A percentile compares a stretch with the other conserved stretches of the same genome.
phyloP scores from a whole-genome alignment of 53 echinoderm and acorn worm genomes.

The Actinopyga echinites region DNA sequence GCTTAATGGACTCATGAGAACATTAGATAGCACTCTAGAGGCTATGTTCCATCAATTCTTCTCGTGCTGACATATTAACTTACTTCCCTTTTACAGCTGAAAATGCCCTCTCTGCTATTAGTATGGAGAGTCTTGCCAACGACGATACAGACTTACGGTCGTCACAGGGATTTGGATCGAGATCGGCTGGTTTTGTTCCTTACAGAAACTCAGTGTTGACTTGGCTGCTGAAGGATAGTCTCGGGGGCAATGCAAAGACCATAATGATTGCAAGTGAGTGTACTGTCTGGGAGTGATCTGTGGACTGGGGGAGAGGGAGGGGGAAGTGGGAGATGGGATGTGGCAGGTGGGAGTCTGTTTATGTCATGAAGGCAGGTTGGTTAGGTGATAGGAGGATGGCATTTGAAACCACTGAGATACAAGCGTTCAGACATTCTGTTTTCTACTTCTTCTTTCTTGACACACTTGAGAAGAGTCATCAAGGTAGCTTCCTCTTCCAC shows the following conservation, averaged over 20 bases:
- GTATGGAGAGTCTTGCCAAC: conserved; percentile 81
- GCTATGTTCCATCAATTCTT: too few relatives aligned
- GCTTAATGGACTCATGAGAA: too few relatives aligned
- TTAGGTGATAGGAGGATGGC: too few relatives aligned
- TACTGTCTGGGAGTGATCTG: neutral
- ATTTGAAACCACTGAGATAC: too few relatives aligned
- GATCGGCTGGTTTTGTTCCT: conserved; percentile 69
- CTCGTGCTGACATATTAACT: too few relatives aligned
- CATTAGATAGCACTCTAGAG: too few relatives aligned
- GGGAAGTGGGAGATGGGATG: neutral
- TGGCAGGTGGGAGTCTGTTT: neutral
- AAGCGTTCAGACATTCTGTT: too few relatives aligned
- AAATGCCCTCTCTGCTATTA: conserved; percentile 70
- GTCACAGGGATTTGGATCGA: conserved; percentile 46
- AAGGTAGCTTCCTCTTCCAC: too few relatives aligned
- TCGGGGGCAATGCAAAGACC: conserved; percentile 97
- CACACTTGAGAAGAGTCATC: too few relatives aligned
- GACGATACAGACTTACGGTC: conserved; percentile 69
- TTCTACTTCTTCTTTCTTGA: too few relatives aligned
- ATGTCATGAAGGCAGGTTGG: neutral
- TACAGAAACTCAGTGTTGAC: conserved; percentile 94
- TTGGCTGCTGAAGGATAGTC: conserved; percentile 94
- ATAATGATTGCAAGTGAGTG: conserved; percentile 98
- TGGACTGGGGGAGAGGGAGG: neutral
- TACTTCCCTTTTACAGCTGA: conserved; percentile 51